phyloP scores from a whole-genome alignment of 2,113 vertebrate species.

The Dasypus novemcinctus region DNA sequence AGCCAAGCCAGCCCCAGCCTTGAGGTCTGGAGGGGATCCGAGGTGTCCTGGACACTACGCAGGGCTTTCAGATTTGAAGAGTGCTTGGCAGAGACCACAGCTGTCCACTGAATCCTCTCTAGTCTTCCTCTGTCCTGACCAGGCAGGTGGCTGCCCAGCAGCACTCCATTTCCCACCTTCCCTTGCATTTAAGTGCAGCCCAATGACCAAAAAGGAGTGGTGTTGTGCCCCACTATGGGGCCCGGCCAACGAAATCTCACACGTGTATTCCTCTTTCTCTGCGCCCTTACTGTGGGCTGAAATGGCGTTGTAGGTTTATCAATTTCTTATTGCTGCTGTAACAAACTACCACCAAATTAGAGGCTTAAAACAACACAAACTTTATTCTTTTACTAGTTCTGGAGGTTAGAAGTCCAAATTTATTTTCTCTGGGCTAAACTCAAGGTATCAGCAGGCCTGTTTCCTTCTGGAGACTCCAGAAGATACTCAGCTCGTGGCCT shows the following conservation, averaged over 20 bases:
- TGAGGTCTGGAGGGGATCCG: background rate
- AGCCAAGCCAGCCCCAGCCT: background rate
- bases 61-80: background rate
- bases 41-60: background rate
- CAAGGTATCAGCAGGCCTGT: background rate
- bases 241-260: background rate
- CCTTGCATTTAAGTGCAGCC: too few relatives aligned
- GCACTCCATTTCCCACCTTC: background rate
- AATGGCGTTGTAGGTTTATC: background rate
- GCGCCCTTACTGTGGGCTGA: background rate
- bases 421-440: background rate
- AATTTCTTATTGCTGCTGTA: background rate
- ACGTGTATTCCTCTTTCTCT: background rate
- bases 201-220: background rate
- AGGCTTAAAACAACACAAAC: background rate
- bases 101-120: background rate
- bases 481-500: accelerated
- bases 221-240: background rate
- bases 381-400: background rate
- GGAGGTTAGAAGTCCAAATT: background rate
- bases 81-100: too few relatives aligned
- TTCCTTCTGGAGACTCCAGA: background rate
- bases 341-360: background rate
- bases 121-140: too few relatives aligned
- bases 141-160: background rate